Base-by-base conservation (phyloP, 1,140 invertebrate genomes). In the Heliconius hewitsoni region DNA sequence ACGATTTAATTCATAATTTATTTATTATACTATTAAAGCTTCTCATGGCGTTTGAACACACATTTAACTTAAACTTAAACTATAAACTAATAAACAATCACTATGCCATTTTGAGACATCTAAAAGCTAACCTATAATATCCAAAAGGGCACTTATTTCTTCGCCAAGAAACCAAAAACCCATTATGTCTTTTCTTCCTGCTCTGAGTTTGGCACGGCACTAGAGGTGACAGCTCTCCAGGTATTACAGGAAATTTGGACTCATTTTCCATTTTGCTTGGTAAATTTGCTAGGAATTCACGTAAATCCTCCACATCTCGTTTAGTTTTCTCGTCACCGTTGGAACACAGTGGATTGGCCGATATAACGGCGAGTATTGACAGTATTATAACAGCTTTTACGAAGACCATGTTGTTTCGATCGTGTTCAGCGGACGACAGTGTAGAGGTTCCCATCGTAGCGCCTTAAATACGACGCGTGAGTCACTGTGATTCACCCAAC, bases 201-300 rank as follows among this genome's bases (percentile, higher is more conserved):
- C 81, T 84, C 5, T 84, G 80, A 19, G 84, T 3, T 75, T 72
- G 23, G 57, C 87, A 91, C 2, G 82, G 81, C 0, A 85, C 27
- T 1, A 85, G 66, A 0, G 85, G 87, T 0, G 83, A 87, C 3
- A 90, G 46, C 34, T 87, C 77, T 0, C 83, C 90, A 1, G 90
- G 85, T 0, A 88, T 11, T 0, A 88, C 84, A 0, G 87, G 81
- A 19, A 81, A 83, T 1, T 74, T 66, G 9, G 78, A 66, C 1
- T 80, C 60, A 0, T 84, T 46, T 8, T 78, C 30, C 0, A 74
- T 23, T n/a, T 80, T 73, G 0, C 52, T 42, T 2, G 85, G 82
- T 8, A 88, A 8, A 34, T 81, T 57, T 13, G 81, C 79, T 8
- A 89, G 72, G 23, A 87, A 89, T 1, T 84, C 70, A 55, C 82